phyloP scores from a whole-genome alignment of 2,888 invertebrate species.

The Agriopis leucophaearia region DNA sequence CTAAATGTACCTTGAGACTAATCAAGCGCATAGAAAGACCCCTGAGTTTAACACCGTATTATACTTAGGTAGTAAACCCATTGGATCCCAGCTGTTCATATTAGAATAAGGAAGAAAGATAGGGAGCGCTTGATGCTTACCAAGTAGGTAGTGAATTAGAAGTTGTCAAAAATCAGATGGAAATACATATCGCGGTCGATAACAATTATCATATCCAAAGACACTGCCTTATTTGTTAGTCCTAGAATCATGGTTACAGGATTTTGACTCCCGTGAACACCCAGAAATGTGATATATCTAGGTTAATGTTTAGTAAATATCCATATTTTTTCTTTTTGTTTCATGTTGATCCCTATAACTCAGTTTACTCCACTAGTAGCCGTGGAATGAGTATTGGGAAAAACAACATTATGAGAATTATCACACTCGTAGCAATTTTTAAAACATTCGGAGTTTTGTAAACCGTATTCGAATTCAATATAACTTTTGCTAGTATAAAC shows the following conservation, averaged over 20 bases:
- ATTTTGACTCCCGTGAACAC: neutral
- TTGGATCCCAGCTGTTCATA: conserved; percentile 41
- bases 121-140: conserved; percentile 40
- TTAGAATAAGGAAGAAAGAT: conserved; percentile 26
- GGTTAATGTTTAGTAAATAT: no score
- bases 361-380: neutral
- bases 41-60: conserved; percentile 34
- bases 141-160: conserved; percentile 27
- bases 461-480: no score
- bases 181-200: conserved; percentile 24
- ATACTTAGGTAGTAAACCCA: conserved; percentile 31
- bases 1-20: conserved; percentile 29
- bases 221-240: conserved; percentile 37
- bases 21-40: conserved; percentile 34
- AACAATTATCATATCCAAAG: conserved; percentile 38
- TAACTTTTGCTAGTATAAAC: no score
- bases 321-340: no score
- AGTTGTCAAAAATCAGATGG: conserved; percentile 33
- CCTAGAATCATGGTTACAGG: neutral
- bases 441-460: no score
- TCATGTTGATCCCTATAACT: no score
- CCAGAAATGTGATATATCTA: neutral
- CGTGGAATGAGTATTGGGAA: no score
- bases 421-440: no score
- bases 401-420: no score